Evolutionary conservation across 2,888 invertebrate species (phyloP), one percentile per base, ranked within the genome.

Genomic region (Nymphalis c-album): DNA sequence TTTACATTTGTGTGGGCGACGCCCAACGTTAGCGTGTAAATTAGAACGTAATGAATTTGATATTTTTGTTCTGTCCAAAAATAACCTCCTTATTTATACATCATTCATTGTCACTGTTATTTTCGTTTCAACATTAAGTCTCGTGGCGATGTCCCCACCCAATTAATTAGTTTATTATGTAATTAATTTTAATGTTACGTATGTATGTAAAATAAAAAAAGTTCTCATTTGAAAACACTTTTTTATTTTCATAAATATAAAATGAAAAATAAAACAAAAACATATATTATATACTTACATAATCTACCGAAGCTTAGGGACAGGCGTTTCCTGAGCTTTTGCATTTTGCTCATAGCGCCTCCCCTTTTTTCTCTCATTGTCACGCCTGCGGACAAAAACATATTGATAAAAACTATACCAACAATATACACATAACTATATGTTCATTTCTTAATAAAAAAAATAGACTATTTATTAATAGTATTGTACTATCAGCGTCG

Each of bases 251-350:
- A 55, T 31, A 51, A 2, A 22, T 16, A 18, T 31, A 13, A n/a
- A n/a, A 60, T 31, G 20, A 53, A 47, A 59, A 4, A 22, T 17
- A 48, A 67, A n/a, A 62, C 35, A 26, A 20, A 16, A 26, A 1
- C 18, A 48, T 62, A 58, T 10, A 6, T n/a, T 26, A n/a, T 40
- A 55, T 85, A 97, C 98, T 98, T 93, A 98, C 98, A 97, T 92
- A 98, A 94, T 94, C 98, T 95, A 88, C 98, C 98, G 93, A 98
- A 98, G 93, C 98, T 98, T 90, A 98, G 97, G 85, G 98, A 98
- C 85, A 98, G 95, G 89, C 98, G 95, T 94, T 98, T 97, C 93
- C 97, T 97, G 84, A 98, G 95, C 93, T 98, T 98, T 93, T 98
- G 98, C 93, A 97, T 97, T 91, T 96, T 95, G 89, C 97, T 96